Evolutionary conservation across 2,888 invertebrate species (phyloP).

Genomic region (Drosophila lacicola): DNA sequence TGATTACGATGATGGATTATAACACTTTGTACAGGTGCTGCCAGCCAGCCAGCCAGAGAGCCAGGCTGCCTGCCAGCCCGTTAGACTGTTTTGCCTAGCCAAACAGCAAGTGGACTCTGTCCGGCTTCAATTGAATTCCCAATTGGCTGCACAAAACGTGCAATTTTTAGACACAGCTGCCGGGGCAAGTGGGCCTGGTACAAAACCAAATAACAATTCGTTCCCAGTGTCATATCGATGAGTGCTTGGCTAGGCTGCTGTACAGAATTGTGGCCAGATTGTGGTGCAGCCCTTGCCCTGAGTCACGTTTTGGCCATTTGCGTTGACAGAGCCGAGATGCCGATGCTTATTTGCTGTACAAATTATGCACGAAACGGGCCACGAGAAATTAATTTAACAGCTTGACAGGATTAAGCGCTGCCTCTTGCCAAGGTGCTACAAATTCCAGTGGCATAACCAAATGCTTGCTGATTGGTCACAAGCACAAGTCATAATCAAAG

Average conservation of each 20-base stretch:
- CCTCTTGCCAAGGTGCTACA: conserved; percentile 43
- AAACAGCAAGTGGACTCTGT: conserved; percentile 12
- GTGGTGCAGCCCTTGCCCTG: conserved; percentile 22
- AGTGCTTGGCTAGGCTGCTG: conserved; percentile 3
- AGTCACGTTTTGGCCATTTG: conserved; percentile 68
- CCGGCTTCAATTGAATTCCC: conserved; percentile 34
- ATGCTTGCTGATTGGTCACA: conserved; percentile 71
- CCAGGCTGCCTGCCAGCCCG: conserved; percentile 12
- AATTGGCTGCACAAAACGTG: conserved; percentile 34
- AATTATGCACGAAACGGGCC: conserved; percentile 56
- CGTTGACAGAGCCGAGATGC: conserved; percentile 22
- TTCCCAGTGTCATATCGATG: conserved; percentile 40
- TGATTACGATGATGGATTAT: conserved; percentile 80
- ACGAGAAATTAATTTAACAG: conserved; percentile 76
- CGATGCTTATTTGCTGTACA: conserved; percentile 44
- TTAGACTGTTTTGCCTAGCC: conserved; percentile 15
- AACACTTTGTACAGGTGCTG: conserved; percentile 69
- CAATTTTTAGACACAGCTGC: conserved; percentile 1
- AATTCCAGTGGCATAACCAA: conserved; percentile 63
- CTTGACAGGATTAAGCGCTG: conserved; percentile 72
- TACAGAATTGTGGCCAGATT: conserved; percentile 7
- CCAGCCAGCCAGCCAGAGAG: conserved; percentile 5
- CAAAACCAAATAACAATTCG: conserved; percentile 31
- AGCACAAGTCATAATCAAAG: conserved; percentile 71
- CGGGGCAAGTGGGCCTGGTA: conserved; percentile 3